Percentiles rank a stretch among this genome's conserved stretches.
Conservation (phyloP, 2,113 vertebrate species). For the Sprattus sprattus region DNA sequence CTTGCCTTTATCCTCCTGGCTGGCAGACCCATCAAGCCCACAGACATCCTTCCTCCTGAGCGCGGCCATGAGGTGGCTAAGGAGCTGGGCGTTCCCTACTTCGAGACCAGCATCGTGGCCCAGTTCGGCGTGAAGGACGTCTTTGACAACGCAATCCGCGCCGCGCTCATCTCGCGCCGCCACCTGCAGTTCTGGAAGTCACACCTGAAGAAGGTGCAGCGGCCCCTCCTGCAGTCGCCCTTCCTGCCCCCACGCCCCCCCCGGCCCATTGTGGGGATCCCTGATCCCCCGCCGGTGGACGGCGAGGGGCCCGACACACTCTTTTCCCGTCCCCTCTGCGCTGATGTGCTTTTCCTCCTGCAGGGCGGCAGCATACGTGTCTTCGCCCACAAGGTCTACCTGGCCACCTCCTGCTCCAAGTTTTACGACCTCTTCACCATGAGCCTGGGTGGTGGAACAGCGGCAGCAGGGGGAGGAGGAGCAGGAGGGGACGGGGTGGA, state of each 20-base stretch:
- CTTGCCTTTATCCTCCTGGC: slow-evolving; percentile 5
- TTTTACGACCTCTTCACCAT: slow-evolving; percentile 87
- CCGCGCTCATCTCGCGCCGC: slow-evolving; percentile 85
- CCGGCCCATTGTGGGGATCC: slow-evolving; percentile 79
- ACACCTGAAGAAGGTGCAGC: slow-evolving; percentile 84
- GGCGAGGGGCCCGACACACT: slow-evolving; percentile 75
- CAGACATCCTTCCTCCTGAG: slow-evolving; percentile 86
- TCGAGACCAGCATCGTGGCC: slow-evolving; percentile 88
- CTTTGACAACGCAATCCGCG: slow-evolving; percentile 90
- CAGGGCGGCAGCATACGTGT: slow-evolving; percentile 70
- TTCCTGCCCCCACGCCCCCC: slow-evolving; percentile 85
- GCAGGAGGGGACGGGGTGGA: slow-evolving; percentile 58
- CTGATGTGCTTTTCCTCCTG: slow-evolving; percentile 82
- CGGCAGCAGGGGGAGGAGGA: slow-evolving; percentile 38
- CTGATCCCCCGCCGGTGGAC: slow-evolving; percentile 68
- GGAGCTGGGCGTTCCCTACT: slow-evolving; percentile 88
- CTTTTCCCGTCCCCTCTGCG: slow-evolving; percentile 78
- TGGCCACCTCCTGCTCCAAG: slow-evolving; percentile 88
- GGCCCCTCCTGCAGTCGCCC: slow-evolving; percentile 82
- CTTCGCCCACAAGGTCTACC: slow-evolving; percentile 84
- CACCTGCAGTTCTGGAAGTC: slow-evolving; percentile 94
- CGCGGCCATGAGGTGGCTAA: slow-evolving; percentile 86
- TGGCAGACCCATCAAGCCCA: slow-evolving; percentile 84
- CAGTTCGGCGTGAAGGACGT: slow-evolving; percentile 91
- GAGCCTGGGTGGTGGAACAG: slow-evolving; percentile 58